Evolutionary conservation across 1,140 invertebrate genomes (phyloP).

Genomic region (Drosophila albomicans): DNA sequence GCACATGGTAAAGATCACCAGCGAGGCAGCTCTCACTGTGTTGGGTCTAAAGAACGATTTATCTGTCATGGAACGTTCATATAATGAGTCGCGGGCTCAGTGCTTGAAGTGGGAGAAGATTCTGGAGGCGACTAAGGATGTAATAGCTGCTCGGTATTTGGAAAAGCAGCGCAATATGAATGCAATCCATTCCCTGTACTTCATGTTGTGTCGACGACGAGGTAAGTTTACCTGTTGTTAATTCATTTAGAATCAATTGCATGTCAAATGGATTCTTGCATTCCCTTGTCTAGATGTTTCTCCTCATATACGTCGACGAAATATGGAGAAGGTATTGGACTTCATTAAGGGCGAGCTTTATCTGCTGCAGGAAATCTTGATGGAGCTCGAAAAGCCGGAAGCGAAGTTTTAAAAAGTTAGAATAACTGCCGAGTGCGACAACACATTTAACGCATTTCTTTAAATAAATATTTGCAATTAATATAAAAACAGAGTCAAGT

Average conservation of each 20-base stretch:
- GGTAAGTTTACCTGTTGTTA: constrained; percentile 30
- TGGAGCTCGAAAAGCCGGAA: constrained; percentile 36
- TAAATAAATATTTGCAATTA: constrained; percentile 5
- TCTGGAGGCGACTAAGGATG: constrained; percentile 64
- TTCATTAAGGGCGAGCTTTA: constrained; percentile 75
- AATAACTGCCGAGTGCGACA: constrained; percentile 25
- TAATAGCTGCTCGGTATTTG: constrained; percentile 46
- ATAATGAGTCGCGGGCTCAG: constrained; percentile 59
- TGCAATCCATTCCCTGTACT: constrained; percentile 61
- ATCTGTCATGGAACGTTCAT: constrained; percentile 65
- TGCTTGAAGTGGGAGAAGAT: constrained; percentile 78
- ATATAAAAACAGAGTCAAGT: not conserved
- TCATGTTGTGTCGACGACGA: constrained; percentile 55
- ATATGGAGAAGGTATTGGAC: constrained; percentile 65
- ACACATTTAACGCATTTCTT: not conserved
- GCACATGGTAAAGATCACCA: constrained; percentile 77
- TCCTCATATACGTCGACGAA: not conserved
- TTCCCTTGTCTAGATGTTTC: constrained; percentile 17
- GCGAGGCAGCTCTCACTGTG: constrained; percentile 74
- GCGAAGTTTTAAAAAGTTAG: not conserved
- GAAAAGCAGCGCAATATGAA: constrained; percentile 65
- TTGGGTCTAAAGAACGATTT: constrained; percentile 82
- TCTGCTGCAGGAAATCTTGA: constrained; percentile 60
- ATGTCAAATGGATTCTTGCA: not conserved
- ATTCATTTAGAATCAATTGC: not conserved